Conservation (phyloP, 35 echinoderm and acorn worm species). For the Stichopus chloronotus region DNA sequence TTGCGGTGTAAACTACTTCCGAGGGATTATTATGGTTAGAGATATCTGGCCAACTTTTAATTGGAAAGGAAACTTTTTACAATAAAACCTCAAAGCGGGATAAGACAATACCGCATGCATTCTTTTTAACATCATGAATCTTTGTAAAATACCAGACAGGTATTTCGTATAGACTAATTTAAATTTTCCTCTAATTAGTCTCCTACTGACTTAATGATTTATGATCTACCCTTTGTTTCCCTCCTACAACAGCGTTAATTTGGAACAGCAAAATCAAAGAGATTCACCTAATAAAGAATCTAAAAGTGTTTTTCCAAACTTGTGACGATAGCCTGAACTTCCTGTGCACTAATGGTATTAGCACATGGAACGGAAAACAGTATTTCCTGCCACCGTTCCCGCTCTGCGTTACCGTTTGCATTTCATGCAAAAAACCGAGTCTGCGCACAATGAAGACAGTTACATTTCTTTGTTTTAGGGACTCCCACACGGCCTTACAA, state of each 20-base stretch:
- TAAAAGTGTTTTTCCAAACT: constrained; percentile 16
- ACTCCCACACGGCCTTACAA: background rate
- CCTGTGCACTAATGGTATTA: background rate
- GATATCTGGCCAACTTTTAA: too few relatives aligned
- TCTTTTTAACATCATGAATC: too few relatives aligned
- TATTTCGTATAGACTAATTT: too few relatives aligned
- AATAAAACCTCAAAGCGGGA: too few relatives aligned
- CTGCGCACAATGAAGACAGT: background rate
- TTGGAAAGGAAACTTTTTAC: too few relatives aligned
- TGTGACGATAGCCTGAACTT: background rate
- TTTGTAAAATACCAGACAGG: too few relatives aligned
- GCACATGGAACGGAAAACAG: background rate
- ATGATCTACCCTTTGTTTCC: background rate
- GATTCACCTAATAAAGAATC: background rate
- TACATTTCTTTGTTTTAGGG: background rate
- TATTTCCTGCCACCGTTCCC: background rate
- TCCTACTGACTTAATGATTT: too few relatives aligned
- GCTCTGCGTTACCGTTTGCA: background rate
- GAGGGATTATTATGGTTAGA: too few relatives aligned
- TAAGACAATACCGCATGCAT: too few relatives aligned
- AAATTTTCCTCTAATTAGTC: too few relatives aligned
- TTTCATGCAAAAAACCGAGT: background rate
- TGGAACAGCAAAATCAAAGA: background rate
- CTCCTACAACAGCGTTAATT: background rate
- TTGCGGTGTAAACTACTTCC: too few relatives aligned